Conservation (phyloP, 2,797 vertebrate species). For the Microctenopoma stevenorrisi region DNA sequence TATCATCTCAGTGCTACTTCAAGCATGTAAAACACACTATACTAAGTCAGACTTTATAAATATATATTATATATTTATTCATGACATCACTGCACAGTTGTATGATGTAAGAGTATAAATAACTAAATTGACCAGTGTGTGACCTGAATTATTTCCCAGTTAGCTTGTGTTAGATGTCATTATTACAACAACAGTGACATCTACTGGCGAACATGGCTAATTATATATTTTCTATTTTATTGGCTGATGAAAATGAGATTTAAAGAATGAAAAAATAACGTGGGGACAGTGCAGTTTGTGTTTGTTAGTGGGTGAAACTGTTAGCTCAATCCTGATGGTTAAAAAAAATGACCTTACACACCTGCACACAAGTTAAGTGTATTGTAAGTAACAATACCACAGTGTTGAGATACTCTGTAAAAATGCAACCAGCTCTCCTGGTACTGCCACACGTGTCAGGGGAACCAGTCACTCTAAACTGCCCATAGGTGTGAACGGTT, state of each 20-base stretch:
- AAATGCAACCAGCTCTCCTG: too few relatives aligned
- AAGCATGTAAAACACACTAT: neutral
- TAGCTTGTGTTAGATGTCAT: neutral
- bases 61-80: neutral
- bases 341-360: too few relatives aligned
- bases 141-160: neutral
- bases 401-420: too few relatives aligned
- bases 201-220: slow-evolving; percentile 41
- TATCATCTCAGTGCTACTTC: neutral
- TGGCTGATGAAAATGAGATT: too few relatives aligned
- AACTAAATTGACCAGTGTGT: neutral
- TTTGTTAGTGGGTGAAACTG: too few relatives aligned
- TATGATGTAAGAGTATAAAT: neutral
- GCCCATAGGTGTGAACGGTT: too few relatives aligned
- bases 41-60: neutral
- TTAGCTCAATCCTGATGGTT: too few relatives aligned
- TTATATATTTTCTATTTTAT: neutral
- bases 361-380: neutral
- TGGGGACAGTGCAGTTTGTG: too few relatives aligned
- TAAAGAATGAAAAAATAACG: too few relatives aligned
- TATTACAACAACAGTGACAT: slow-evolving; percentile 48
- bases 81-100: slow-evolving; percentile 6
- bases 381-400: neutral
- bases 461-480: too few relatives aligned
- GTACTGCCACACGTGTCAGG: too few relatives aligned